Conservation (phyloP, 2,888 invertebrate genomes). For the Beris morrisii region DNA sequence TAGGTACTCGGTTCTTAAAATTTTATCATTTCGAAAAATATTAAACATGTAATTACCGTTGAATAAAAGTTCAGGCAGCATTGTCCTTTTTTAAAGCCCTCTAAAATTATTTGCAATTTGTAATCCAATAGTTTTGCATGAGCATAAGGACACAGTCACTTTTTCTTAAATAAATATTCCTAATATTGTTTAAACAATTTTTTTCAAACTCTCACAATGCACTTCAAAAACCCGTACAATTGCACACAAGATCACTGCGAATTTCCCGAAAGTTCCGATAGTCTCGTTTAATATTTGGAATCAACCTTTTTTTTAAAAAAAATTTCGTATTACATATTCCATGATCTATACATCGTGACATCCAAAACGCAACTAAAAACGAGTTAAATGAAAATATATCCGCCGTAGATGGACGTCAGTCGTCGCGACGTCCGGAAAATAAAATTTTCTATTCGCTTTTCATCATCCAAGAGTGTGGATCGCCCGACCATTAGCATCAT, state of each 20-base stretch:
- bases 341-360: conserved; percentile 51
- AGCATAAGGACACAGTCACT: neutral
- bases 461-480: neutral
- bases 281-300: neutral
- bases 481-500: neutral
- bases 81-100: conserved; percentile 22
- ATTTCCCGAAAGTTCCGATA: neutral
- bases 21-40: too few relatives aligned
- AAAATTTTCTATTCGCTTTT: conserved; percentile 9
- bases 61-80: conserved; percentile 40
- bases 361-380: conserved; percentile 57
- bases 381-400: conserved; percentile 47
- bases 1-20: too few relatives aligned
- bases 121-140: conserved; percentile 1
- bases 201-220: neutral
- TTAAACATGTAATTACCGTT: conserved; percentile 33
- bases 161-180: neutral
- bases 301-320: neutral
- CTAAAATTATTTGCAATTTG: neutral
- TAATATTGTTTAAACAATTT: neutral
- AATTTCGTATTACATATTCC: conserved; percentile 13
- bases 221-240: neutral
- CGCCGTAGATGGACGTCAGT: conserved; percentile 54
- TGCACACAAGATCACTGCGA: too few relatives aligned
- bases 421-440: conserved; percentile 22